phyloP scores from a whole-genome alignment of 2,888 invertebrate genomes.

The Graphium colonna region DNA sequence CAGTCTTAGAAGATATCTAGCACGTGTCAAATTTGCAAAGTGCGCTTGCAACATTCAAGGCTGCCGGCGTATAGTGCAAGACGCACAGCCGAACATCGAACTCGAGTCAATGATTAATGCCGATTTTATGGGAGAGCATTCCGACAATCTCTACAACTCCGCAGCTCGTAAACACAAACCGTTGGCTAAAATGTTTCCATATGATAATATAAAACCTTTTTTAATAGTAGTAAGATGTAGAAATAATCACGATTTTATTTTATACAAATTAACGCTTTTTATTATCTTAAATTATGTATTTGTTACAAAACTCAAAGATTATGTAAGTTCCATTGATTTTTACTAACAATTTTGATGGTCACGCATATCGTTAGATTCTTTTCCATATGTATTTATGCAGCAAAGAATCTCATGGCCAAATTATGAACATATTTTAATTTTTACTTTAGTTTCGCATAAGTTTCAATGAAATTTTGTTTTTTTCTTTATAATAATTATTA shows the following conservation, averaged over 20 bases:
- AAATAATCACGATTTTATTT: no score
- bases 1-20: not conserved
- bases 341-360: not conserved
- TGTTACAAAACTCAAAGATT: not conserved
- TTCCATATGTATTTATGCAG: not conserved
- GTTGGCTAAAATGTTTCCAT: no score
- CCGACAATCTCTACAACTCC: slow-evolving; percentile 3
- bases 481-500: no score
- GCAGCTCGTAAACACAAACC: no score
- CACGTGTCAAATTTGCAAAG: slow-evolving; percentile 19
- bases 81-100: slow-evolving; percentile 27
- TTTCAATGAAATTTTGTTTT: no score
- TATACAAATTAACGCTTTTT: no score
- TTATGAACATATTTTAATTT: no score
- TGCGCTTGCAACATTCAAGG: slow-evolving; percentile 34
- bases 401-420: no score
- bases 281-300: no score
- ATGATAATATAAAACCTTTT: no score
- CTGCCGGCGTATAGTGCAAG: slow-evolving; percentile 25
- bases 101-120: slow-evolving; percentile 23
- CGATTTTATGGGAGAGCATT: not conserved
- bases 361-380: not conserved
- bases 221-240: no score
- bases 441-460: no score
- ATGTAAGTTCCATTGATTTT: not conserved